These are phyloP conservation scores for Magallana angulata DNA, from an alignment of 1,140 invertebrate genomes.

Conservation along the genomic window DNA sequence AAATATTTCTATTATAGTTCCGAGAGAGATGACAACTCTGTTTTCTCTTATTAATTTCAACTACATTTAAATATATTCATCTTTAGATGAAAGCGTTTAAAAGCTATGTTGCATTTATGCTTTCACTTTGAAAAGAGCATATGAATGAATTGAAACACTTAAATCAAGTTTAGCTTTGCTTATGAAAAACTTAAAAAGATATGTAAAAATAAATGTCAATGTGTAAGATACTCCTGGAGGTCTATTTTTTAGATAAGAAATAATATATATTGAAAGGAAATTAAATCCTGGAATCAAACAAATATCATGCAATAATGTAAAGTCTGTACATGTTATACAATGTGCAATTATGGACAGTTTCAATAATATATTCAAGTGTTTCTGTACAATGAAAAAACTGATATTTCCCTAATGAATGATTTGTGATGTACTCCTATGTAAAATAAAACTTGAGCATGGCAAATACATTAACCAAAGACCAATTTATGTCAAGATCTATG, in stretches of 20 bases:
- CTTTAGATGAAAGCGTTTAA: no score
- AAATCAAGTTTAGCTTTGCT: no score
- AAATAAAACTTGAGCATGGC: neutral
- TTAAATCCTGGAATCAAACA: neutral
- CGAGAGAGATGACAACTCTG: no score
- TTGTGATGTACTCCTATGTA: neutral
- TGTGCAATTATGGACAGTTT: neutral
- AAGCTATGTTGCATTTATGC: no score
- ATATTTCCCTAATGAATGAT: neutral
- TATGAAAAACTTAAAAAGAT: no score
- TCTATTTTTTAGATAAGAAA: neutral
- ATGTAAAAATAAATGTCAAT: neutral
- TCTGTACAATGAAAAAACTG: neutral
- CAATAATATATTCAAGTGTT: neutral
- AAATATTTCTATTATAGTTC: no score
- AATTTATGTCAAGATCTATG: slow-evolving; percentile 6
- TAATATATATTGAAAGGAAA: neutral
- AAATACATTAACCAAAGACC: slow-evolving; percentile 1
- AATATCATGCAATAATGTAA: slow-evolving; percentile 8
- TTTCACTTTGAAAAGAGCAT: no score
- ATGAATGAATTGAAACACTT: no score
- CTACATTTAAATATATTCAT: no score
- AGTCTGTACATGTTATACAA: neutral
- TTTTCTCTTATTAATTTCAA: no score
- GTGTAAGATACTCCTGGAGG: neutral